These are phyloP conservation scores for Acholoe squamosa DNA, from an alignment of 2,888 invertebrate genomes.

Conservation along the genomic window DNA sequence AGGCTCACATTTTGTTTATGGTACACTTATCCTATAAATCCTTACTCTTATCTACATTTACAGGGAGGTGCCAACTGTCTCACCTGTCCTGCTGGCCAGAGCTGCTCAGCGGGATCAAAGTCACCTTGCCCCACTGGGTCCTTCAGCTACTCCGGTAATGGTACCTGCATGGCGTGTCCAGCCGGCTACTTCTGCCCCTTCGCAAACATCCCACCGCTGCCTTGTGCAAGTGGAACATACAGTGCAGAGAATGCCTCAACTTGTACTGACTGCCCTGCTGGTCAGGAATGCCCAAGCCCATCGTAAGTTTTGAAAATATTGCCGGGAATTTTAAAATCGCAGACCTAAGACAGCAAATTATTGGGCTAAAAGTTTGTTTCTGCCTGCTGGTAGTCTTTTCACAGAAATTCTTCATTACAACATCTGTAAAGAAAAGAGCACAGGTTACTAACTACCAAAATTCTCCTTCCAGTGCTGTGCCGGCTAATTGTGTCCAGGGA, in stretches of 20 bases:
- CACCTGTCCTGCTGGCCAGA: constrained; percentile 76
- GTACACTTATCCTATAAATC: too few relatives aligned
- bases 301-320: constrained; percentile 63
- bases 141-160: constrained; percentile 71
- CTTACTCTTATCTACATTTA: too few relatives aligned
- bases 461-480: constrained; percentile 64
- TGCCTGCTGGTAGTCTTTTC: too few relatives aligned
- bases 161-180: constrained; percentile 68
- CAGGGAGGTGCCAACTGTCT: constrained; percentile 60
- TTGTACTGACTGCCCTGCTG: constrained; percentile 75
- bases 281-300: constrained; percentile 71
- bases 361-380: too few relatives aligned
- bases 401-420: too few relatives aligned
- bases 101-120: constrained; percentile 71
- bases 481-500: constrained; percentile 73
- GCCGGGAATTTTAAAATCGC: neutral
- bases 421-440: too few relatives aligned
- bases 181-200: constrained; percentile 70
- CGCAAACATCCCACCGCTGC: constrained; percentile 72
- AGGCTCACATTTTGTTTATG: neutral
- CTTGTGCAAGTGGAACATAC: constrained; percentile 75
- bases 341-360: too few relatives aligned
- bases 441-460: too few relatives aligned
- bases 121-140: constrained; percentile 71
- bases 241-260: constrained; percentile 71